Percentiles rank a stretch among this genome's conserved stretches.
These are phyloP conservation scores for Cinara cedri DNA, from an alignment of 2,888 invertebrate genomes.

Conservation along the genomic window DNA sequence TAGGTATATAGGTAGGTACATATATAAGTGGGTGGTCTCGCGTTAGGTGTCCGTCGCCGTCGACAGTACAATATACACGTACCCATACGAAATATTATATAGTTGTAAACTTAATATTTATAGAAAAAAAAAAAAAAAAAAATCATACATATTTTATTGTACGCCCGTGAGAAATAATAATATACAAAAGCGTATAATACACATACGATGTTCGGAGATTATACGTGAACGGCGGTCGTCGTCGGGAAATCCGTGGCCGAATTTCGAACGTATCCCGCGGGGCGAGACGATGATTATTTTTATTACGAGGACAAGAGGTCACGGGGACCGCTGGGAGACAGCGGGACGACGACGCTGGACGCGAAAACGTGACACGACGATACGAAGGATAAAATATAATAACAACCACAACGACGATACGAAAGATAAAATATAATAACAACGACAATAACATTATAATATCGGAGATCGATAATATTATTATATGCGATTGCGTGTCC, in stretches of 20 bases:
- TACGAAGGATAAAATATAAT: too few species aligned
- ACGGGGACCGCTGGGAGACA: background rate
- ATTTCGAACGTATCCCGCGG: constrained; percentile 2
- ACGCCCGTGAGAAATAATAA: background rate
- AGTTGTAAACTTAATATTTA: constrained; percentile 1
- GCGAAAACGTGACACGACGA: constrained; percentile 51
- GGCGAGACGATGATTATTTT: background rate
- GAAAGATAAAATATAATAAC: too few species aligned
- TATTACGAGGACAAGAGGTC: background rate
- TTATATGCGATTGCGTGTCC: background rate
- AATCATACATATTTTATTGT: too few species aligned
- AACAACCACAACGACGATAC: too few species aligned
- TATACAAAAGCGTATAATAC: background rate
- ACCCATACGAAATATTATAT: background rate
- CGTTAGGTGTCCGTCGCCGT: too few species aligned
- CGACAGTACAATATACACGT: background rate
- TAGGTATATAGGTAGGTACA: too few species aligned
- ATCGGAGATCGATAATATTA: background rate
- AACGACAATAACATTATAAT: too few species aligned
- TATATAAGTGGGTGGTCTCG: too few species aligned
- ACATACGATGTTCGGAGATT: background rate
- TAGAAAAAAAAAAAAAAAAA: background rate
- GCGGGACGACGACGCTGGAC: background rate
- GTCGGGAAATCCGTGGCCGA: background rate
- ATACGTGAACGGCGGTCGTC: background rate